These are phyloP conservation scores for Ursus arctos DNA, from an alignment of 2,113 vertebrate species.

Conservation along the genomic window DNA sequence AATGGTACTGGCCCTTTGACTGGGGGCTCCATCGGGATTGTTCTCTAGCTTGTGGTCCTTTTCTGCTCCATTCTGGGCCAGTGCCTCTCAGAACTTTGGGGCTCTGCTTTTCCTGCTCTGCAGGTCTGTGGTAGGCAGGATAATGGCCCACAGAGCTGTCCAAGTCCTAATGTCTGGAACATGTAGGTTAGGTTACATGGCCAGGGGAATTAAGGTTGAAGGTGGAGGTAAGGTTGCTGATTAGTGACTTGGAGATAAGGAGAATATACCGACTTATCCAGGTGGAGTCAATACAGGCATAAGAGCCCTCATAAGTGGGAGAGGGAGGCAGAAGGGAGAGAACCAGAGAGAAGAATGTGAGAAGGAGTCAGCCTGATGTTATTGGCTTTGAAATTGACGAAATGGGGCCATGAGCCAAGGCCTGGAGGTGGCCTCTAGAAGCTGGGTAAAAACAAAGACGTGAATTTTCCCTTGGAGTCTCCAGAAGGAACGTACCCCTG, in stretches of 20 bases:
- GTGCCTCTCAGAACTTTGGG: not conserved
- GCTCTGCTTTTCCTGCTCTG: not conserved
- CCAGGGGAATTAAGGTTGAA: slow-evolving; percentile 2
- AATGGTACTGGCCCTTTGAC: not conserved
- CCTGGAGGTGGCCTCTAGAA: not conserved
- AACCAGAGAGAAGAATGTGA: not conserved
- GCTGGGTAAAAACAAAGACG: not conserved
- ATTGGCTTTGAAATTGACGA: slow-evolving; percentile 15
- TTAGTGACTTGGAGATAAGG: not conserved
- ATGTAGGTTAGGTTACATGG: not conserved
- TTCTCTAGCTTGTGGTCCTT: not conserved
- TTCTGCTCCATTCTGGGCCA: not conserved
- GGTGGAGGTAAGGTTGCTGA: not conserved
- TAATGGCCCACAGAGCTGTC: not conserved
- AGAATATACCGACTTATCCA: not conserved
- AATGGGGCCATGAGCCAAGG: not conserved
- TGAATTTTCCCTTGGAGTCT: not conserved
- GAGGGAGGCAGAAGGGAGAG: not conserved
- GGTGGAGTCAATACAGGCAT: not conserved
- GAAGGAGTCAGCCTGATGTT: not conserved
- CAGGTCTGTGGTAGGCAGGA: not conserved
- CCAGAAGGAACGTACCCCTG: not conserved
- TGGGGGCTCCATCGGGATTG: not conserved
- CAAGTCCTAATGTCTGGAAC: not conserved
- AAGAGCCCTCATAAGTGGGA: not conserved